Evolutionary conservation across 2,888 invertebrate species (phyloP), one percentile per base, ranked within the genome.

Genomic region (Celastrina argiolus): DNA sequence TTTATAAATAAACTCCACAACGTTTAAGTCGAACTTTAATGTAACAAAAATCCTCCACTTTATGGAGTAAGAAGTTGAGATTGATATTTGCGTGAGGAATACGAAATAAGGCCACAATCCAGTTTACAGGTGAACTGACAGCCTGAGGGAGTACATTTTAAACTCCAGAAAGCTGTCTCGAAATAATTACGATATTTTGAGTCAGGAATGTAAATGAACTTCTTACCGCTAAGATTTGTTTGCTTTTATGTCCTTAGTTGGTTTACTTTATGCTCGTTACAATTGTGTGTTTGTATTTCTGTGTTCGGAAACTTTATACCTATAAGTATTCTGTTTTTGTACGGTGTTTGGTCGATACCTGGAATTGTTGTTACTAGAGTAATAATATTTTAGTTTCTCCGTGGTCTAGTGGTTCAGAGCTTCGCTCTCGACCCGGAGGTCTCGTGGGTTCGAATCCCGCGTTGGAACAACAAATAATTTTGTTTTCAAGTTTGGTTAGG

Each of bases 111-210:
- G 28, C 28, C 41, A 56, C 41, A 58, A 42, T 31, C 65, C 41
- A 59, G 8, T 65, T 65, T 42, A 39, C 58, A 31, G 58, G 45
- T 51, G 45, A 45, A 18, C 51, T 64, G 51, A 64, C 34, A 64
- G 51, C 64, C 36, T 51, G 63, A 14, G n/a, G 41, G 41, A 41
- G 28, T 22, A 18, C 10, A 42, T 39, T 63, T 63, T 63, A 41
- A 41, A 63, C 42, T 63, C 63, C 26, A 63, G 41, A 63, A 63
- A 28, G 41, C 63, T 75, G 76, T 77, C 78, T 78, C 75, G 72
- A 76, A 75, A 77, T 80, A 79, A 81, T 80, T 79, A 80, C 75
- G 78, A 77, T 78, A 78, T 80, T 81, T 78, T 78, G 77, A 80
- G 81, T 81, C 76, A 39, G 74, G 74, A 79, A 81, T 82, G 78